These are phyloP conservation scores for Radopholus similis DNA, from an alignment of 1,140 invertebrate species.

Conservation along the genomic window DNA sequence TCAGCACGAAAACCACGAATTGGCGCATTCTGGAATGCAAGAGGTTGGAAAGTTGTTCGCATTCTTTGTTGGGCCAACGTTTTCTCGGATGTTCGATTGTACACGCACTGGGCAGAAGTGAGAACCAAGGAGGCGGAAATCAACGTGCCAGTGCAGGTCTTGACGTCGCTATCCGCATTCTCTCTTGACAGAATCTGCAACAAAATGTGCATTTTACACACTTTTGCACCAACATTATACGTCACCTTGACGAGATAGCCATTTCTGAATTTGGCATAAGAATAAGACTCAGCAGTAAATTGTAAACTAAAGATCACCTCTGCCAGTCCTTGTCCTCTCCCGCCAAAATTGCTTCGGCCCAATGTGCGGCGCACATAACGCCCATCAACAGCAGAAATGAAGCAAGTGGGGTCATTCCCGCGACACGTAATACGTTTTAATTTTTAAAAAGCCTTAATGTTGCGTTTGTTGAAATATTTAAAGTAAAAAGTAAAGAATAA, in stretches of 20 bases:
- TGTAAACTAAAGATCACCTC: too few species aligned
- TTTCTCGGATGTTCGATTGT: background rate
- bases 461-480: too few species aligned
- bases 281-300: too few species aligned
- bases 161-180: background rate
- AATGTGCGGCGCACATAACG: too few species aligned
- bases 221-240: background rate
- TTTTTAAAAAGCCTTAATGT: too few species aligned
- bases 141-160: slow-evolving; percentile 9
- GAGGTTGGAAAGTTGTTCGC: background rate
- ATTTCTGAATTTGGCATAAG: too few species aligned
- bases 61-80: background rate
- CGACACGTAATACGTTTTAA: too few species aligned
- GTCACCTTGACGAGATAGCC: slow-evolving; percentile 16
- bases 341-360: too few species aligned
- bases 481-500: too few species aligned
- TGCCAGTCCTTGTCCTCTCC: too few species aligned
- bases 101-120: slow-evolving; percentile 3
- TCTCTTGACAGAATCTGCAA: slow-evolving; percentile 6
- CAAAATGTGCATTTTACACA: background rate
- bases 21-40: background rate
- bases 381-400: too few species aligned
- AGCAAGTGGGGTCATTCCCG: too few species aligned
- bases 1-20: slow-evolving; percentile 5
- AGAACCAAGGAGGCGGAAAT: slow-evolving; percentile 12